A percentile compares a stretch with the other conserved stretches of the same genome.
phyloP scores from a whole-genome alignment of 1,140 invertebrate genomes.

The Caenorhabditis brenneri region DNA sequence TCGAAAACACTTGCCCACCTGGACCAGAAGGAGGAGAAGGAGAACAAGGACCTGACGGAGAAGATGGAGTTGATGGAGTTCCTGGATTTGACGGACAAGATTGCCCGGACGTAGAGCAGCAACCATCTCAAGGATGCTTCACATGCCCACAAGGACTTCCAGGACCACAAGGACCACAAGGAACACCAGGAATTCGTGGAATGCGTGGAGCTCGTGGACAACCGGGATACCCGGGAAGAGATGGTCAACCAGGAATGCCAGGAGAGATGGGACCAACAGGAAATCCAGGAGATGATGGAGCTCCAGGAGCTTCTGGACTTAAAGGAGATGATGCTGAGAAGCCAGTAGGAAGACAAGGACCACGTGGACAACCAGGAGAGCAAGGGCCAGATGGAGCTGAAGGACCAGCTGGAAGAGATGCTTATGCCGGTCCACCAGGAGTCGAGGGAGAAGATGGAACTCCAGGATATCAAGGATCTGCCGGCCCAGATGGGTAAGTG shows the following conservation, averaged over 20 bases:
- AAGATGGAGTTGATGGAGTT: constrained; percentile 56
- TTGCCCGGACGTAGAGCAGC: constrained; percentile 56
- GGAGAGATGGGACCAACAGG: constrained; percentile 59
- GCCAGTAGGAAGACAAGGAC: constrained; percentile 56
- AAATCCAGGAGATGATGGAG: constrained; percentile 52
- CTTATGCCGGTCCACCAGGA: constrained; percentile 55
- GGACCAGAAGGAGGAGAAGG: constrained; percentile 60
- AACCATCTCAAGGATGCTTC: constrained; percentile 61
- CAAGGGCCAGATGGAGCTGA: constrained; percentile 46
- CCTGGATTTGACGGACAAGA: constrained; percentile 59
- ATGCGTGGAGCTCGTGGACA: constrained; percentile 65
- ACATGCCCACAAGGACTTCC: constrained; percentile 60
- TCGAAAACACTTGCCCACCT: constrained; percentile 60
- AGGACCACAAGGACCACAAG: constrained; percentile 59
- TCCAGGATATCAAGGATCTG: constrained; percentile 55
- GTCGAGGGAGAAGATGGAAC: constrained; percentile 56
- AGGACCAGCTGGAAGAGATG: constrained; percentile 56
- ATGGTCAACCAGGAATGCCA: constrained; percentile 59
- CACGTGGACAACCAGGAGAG: constrained; percentile 58
- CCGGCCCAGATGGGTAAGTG: constrained; percentile 56
- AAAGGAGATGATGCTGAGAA: constrained; percentile 60
- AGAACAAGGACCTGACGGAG: constrained; percentile 57
- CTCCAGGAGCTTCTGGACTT: constrained; percentile 53
- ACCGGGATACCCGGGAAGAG: constrained; percentile 59
- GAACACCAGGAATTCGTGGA: constrained; percentile 59